These are phyloP conservation scores for Synodontis membranacea DNA, from an alignment of 2,113 vertebrate genomes.

Conservation along the genomic window DNA sequence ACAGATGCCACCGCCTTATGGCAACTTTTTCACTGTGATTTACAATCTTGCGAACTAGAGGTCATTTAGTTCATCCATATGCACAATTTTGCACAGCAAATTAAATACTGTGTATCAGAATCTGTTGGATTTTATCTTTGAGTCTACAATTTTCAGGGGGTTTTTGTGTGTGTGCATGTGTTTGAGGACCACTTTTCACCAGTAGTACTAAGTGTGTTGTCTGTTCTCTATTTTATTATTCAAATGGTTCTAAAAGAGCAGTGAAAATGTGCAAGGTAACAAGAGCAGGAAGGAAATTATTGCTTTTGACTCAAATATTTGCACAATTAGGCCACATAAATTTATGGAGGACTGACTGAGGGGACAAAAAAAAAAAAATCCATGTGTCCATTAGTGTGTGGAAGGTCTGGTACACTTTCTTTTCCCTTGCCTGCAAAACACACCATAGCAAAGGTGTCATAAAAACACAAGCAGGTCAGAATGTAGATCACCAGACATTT, in stretches of 20 bases:
- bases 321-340: background rate
- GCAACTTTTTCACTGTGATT: conserved; percentile 6
- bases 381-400: background rate
- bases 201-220: background rate
- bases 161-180: background rate
- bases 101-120: background rate
- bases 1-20: background rate
- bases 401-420: background rate
- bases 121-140: background rate
- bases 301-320: background rate
- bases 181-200: background rate
- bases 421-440: conserved; percentile 1
- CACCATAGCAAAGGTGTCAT: background rate
- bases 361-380: background rate
- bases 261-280: background rate
- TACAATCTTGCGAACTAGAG: background rate
- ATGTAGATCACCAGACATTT: background rate
- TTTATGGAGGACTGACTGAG: background rate
- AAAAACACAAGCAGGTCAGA: background rate
- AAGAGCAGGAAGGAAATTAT: background rate
- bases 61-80: background rate
- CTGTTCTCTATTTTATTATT: background rate
- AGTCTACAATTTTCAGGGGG: background rate
- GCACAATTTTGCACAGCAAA: background rate
- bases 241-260: background rate